Evolutionary conservation across 2,113 vertebrate species (phyloP), one percentile per base, ranked within the genome.

Genomic region (Ciconia maguari): DNA sequence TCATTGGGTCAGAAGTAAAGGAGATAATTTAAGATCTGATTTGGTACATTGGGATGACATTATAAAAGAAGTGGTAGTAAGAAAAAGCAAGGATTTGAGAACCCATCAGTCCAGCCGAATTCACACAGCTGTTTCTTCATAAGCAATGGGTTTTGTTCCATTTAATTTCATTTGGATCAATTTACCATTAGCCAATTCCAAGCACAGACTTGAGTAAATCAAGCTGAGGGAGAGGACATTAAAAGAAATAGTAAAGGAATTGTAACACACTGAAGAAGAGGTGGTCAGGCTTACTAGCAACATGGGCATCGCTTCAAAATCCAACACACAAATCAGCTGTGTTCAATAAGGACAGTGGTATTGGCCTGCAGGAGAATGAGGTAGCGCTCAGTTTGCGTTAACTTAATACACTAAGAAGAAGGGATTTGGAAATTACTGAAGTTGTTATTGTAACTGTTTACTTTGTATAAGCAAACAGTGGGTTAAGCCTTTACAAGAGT

Each of bases 161-260:
- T 82, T 93, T 89, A 58, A 71, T 96, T 91, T 93, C n/a, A n/a
- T 79, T 79, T 85, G 65, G 22, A 80, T 74, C 88, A 61, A 76
- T 92, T 88, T 86, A 57, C 41, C 57, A 32, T 58, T 48, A 85
- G 66, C n/a, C 70, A 79, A 30, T 42, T 60, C 65, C 75, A 88
- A 87, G 48, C 38, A 84, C 22, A 60, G 34, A 61, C 58, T 82
- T 51, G 18, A 48, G n/a, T 55, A 85, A 94, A 86, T 82, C 71
- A 83, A 88, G 34, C 26, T 69, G 82, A 90, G 18, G n/a, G 44
- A 85, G 30, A 65, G 16, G 44, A 87, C 52, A 26, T 79, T 68
- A 46, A 79, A 93, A 71, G 36, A 75, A 91, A 76, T 51, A 92
- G 32, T 16, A 69, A 69, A 93, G 34, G 36, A 77, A 66, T 20